phyloP scores from a whole-genome alignment of 2,888 invertebrate genomes.

The Cremastinae sp. region DNA sequence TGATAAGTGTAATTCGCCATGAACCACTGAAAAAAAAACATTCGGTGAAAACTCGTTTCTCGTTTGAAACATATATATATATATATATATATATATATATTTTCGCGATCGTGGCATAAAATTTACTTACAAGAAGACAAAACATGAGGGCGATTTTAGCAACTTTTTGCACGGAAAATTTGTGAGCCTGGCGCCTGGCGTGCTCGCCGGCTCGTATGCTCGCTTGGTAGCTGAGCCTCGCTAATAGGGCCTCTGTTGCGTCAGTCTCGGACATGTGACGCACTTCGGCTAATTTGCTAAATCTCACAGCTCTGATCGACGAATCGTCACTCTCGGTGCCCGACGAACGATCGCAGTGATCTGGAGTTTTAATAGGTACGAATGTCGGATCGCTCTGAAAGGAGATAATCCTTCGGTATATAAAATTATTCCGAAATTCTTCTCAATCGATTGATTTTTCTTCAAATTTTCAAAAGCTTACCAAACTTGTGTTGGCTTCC shows the following conservation, averaged over 20 bases:
- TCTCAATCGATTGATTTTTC: background rate
- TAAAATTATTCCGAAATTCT: no score
- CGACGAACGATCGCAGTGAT: conserved; percentile 86
- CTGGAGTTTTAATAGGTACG: conserved; percentile 91
- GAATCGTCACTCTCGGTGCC: conserved; percentile 93
- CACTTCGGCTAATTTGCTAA: conserved; percentile 94
- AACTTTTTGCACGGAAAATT: conserved; percentile 88
- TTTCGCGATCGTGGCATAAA: background rate
- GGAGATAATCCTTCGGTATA: no score
- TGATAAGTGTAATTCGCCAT: conserved; percentile 96
- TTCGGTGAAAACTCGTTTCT: conserved; percentile 27
- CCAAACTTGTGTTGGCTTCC: conserved; percentile 86
- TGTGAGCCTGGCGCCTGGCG: conserved; percentile 88
- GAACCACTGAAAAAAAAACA: conserved; percentile 90
- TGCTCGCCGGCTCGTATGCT: conserved; percentile 91
- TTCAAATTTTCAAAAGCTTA: conserved; percentile 79
- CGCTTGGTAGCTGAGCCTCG: conserved; percentile 96
- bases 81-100: no score
- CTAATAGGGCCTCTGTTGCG: conserved; percentile 95
- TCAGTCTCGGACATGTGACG: conserved; percentile 94
- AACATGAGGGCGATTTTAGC: conserved; percentile 93
- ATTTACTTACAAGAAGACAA: conserved; percentile 88
- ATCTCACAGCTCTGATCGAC: conserved; percentile 92
- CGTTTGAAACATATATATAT: conserved; percentile 18
- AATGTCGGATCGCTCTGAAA: conserved; percentile 93